phyloP scores from a whole-genome alignment of 2,888 invertebrate genomes.

The Adelphocoris suturalis region DNA sequence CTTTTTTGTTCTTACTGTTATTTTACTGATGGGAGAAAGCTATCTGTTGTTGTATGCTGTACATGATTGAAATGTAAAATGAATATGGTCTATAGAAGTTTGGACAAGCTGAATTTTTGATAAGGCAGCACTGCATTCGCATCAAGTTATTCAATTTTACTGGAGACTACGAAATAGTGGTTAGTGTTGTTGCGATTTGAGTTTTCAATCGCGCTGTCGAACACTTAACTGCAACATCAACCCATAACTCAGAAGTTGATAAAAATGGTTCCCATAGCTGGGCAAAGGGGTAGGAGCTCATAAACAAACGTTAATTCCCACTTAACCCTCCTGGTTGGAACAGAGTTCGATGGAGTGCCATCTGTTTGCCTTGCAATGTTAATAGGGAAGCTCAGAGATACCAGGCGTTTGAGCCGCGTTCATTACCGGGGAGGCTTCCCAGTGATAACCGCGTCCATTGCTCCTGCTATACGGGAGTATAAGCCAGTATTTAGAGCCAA shows the following conservation, averaged over 20 bases:
- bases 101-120: neutral
- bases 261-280: neutral
- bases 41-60: neutral
- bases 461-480: constrained; percentile 56
- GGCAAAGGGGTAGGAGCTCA: neutral
- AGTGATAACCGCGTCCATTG: constrained; percentile 59
- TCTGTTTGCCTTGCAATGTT: constrained; percentile 57
- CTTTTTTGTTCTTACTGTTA: neutral
- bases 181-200: neutral
- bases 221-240: neutral
- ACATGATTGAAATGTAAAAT: neutral
- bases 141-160: neutral
- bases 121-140: neutral
- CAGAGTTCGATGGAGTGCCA: constrained; percentile 57
- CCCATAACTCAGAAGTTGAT: neutral
- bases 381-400: constrained; percentile 62
- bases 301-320: constrained; percentile 23
- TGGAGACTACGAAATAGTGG: neutral
- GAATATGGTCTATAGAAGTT: neutral
- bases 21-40: neutral
- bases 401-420: constrained; percentile 61
- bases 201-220: neutral
- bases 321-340: constrained; percentile 12
- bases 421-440: constrained; percentile 53
- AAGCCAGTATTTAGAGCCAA: constrained; percentile 54